Conservation (phyloP, 2,888 invertebrate genomes). For the Parapristionchus giblindavisi region DNA sequence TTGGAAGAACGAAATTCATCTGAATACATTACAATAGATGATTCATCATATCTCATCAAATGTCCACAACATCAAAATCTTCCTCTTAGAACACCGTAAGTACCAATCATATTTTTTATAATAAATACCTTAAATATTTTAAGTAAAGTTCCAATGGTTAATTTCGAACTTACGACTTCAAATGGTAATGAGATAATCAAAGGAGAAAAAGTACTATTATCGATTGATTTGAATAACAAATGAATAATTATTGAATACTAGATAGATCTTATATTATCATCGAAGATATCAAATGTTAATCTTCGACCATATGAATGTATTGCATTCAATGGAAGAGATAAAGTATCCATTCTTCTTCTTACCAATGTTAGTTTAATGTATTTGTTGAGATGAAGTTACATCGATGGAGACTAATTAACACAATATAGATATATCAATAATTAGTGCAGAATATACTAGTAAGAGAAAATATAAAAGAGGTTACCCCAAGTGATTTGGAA, state of each 20-base stretch:
- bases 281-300: not conserved
- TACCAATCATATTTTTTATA: too few relatives aligned
- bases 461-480: too few relatives aligned
- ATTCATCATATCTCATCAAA: slow-evolving; percentile 1
- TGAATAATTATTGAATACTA: not conserved
- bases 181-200: not conserved
- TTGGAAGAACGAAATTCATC: not conserved
- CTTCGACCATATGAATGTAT: slow-evolving; percentile 10
- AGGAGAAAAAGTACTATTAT: not conserved
- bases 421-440: too few relatives aligned
- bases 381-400: not conserved
- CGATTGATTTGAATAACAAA: not conserved
- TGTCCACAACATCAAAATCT: not conserved
- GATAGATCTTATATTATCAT: not conserved
- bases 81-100: slow-evolving; percentile 6
- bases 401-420: too few relatives aligned
- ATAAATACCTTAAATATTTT: not conserved
- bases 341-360: not conserved
- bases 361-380: not conserved
- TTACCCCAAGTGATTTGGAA: too few relatives aligned
- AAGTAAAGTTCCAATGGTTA: not conserved
- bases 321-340: slow-evolving; percentile 15
- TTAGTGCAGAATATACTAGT: too few relatives aligned
- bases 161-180: not conserved
- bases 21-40: not conserved